Percentiles rank a stretch among this genome's conserved stretches.
phyloP scores from a whole-genome alignment of 2,113 vertebrate species.

The Pseudorhombus dupliciocellatus region DNA sequence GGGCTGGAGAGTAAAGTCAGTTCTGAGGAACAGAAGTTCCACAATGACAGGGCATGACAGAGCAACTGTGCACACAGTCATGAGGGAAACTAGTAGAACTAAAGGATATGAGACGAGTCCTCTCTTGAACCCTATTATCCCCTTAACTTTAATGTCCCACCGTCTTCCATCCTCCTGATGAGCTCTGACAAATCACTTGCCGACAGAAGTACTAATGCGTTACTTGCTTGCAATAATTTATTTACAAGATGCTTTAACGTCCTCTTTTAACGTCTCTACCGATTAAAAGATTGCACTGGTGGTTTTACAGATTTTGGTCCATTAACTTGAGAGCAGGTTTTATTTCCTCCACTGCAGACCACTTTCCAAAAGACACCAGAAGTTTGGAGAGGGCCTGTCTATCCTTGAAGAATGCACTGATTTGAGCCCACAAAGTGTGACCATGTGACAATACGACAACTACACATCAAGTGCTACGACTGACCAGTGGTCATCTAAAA shows the following conservation, averaged over 20 bases:
- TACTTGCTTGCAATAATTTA: constrained; percentile 3
- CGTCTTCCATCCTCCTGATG: constrained; percentile 5
- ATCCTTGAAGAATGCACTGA: not conserved
- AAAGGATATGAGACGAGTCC: not conserved
- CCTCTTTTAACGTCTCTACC: not conserved
- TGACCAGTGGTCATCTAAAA: not conserved
- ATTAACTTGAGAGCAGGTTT: not conserved
- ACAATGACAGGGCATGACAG: not conserved
- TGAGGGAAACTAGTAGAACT: not conserved
- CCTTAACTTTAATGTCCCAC: not conserved
- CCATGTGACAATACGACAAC: too few relatives aligned
- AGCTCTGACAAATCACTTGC: constrained; percentile 5
- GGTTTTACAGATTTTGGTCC: constrained; percentile 2
- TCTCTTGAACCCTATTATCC: not conserved
- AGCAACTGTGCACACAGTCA: constrained; percentile 1
- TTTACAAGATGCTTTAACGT: constrained; percentile 3
- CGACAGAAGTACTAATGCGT: not conserved
- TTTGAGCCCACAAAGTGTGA: too few relatives aligned
- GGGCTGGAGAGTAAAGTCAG: not conserved
- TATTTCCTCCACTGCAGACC: not conserved
- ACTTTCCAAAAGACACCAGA: not conserved
- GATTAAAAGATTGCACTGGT: not conserved
- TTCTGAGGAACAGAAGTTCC: not conserved
- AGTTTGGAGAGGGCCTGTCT: not conserved
- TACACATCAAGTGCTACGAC: too few relatives aligned